These are phyloP conservation scores for Diploptera punctata DNA, from an alignment of 2,888 invertebrate genomes.

Conservation along the genomic window DNA sequence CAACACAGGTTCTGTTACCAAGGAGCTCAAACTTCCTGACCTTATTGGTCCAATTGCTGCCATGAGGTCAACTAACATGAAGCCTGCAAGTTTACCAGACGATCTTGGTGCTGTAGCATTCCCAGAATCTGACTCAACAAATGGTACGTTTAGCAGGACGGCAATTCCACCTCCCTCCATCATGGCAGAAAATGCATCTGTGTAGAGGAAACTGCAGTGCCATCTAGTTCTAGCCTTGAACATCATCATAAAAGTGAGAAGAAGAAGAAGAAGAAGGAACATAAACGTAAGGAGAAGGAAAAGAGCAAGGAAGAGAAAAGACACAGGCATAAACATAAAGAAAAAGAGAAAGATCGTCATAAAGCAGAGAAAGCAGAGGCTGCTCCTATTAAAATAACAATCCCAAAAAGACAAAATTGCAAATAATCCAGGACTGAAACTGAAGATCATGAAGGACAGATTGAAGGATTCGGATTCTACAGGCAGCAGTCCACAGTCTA, in stretches of 20 bases:
- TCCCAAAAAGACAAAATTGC: constrained; percentile 66
- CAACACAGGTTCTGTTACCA: constrained; percentile 47
- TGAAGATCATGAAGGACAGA: constrained; percentile 81
- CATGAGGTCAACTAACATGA: background rate
- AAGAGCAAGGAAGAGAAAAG: constrained; percentile 71
- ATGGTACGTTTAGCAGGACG: background rate
- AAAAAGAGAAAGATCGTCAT: constrained; percentile 53
- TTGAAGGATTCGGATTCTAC: constrained; percentile 62
- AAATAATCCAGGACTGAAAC: constrained; percentile 66
- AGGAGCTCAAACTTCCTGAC: constrained; percentile 58
- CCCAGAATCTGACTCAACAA: constrained; percentile 11
- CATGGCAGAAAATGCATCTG: constrained; percentile 24
- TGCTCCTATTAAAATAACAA: constrained; percentile 62
- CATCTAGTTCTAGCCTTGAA: constrained; percentile 41
- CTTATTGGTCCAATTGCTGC: constrained; percentile 54
- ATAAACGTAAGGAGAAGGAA: constrained; percentile 44
- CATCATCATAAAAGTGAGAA: constrained; percentile 64
- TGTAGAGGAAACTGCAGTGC: background rate
- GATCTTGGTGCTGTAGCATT: constrained; percentile 37
- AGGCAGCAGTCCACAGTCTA: constrained; percentile 51
- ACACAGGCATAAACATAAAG: constrained; percentile 51
- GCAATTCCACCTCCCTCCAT: constrained; percentile 5
- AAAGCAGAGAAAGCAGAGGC: constrained; percentile 49
- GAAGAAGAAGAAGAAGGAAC: constrained; percentile 45
- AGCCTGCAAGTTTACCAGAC: constrained; percentile 9